A percentile compares a stretch with the other conserved stretches of the same genome.
Conservation (phyloP, 2,797 vertebrate genomes). For the Dermochelys coriacea region DNA sequence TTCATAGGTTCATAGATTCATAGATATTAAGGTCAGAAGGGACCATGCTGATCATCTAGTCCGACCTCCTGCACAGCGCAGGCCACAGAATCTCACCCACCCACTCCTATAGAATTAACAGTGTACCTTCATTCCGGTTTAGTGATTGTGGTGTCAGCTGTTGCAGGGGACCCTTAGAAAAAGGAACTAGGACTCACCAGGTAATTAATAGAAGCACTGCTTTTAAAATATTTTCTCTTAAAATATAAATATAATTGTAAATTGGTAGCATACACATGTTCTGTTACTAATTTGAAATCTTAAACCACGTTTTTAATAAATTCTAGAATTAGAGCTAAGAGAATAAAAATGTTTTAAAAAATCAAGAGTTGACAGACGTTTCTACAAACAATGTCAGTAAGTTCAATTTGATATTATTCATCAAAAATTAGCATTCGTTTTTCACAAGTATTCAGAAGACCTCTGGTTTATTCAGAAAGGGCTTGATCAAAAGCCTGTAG, state of each 20-base stretch:
- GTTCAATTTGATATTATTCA: not conserved
- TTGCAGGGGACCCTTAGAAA: not conserved
- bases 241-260: not conserved
- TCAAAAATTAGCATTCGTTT: not conserved
- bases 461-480: not conserved
- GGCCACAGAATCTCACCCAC: too few relatives aligned
- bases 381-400: not conserved
- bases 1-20: too few relatives aligned
- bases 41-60: too few relatives aligned
- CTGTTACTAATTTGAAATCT: not conserved
- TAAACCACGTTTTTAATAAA: not conserved
- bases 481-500: not conserved
- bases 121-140: not conserved
- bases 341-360: not conserved
- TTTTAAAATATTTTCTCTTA: not conserved
- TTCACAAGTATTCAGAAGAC: not conserved
- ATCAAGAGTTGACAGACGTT: not conserved
- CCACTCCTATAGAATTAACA: too few relatives aligned
- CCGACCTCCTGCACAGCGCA: too few relatives aligned
- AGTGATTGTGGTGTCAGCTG: not conserved
- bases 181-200: not conserved
- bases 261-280: not conserved
- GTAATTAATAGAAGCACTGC: not conserved
- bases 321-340: not conserved
- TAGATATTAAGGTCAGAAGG: too few relatives aligned